These are phyloP conservation scores for Halcyon malimbica DNA, from an alignment of 2,113 vertebrate genomes.

Conservation along the genomic window DNA sequence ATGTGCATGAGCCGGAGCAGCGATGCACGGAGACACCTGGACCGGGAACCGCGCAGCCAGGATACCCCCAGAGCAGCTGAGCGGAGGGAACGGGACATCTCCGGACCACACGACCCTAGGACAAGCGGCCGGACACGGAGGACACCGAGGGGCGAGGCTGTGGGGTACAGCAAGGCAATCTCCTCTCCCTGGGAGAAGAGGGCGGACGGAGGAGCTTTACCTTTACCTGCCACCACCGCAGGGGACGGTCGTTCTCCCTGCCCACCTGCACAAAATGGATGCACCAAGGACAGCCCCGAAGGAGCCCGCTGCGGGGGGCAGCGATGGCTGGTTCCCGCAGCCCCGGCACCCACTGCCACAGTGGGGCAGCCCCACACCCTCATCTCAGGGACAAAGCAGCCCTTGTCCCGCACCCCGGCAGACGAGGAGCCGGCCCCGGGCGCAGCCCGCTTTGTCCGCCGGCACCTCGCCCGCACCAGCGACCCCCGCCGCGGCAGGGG, in stretches of 20 bases:
- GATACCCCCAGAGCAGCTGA: not conserved
- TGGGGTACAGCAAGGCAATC: too few species aligned
- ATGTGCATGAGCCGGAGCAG: not conserved
- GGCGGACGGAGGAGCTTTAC: not conserved
- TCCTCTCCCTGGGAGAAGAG: not conserved
- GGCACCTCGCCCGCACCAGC: not conserved
- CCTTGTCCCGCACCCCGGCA: not conserved
- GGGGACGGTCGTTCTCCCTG: not conserved
- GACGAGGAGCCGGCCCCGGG: too few species aligned
- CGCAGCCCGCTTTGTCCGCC: not conserved
- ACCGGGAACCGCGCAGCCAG: rapidly evolving
- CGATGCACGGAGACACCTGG: not conserved
- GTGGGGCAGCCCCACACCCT: not conserved
- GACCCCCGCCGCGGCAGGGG: not conserved
- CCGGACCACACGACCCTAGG: rapidly evolving
- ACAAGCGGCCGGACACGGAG: not conserved
- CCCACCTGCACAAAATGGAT: not conserved
- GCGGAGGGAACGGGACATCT: rapidly evolving
- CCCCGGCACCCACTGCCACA: not conserved
- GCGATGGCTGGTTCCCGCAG: not conserved
- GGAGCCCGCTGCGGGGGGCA: not conserved
- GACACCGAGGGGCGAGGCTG: not conserved
- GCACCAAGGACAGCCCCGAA: not conserved
- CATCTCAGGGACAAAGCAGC: not conserved
- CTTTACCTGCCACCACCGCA: not conserved